Evolutionary conservation across 2,113 vertebrate species (phyloP).

Genomic region (Ivindomyrus marchei): DNA sequence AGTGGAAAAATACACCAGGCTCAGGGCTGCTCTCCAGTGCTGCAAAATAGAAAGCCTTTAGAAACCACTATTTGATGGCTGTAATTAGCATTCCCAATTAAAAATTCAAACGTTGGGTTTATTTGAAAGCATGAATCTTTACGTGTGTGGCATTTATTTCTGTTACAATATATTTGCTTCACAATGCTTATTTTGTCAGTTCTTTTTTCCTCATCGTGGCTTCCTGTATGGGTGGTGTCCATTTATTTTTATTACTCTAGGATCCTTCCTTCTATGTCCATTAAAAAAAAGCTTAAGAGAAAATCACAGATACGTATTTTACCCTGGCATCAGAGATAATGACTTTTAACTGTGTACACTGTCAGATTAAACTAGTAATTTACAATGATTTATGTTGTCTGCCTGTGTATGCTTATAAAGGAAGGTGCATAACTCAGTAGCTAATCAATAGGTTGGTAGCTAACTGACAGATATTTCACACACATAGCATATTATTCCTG

Average conservation of each 20-base stretch:
- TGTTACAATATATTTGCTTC: slow-evolving; percentile 98
- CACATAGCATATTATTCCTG: background rate
- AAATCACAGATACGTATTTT: slow-evolving; percentile 15
- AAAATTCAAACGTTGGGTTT: slow-evolving; percentile 99
- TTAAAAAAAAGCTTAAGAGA: background rate
- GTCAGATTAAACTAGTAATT: slow-evolving; percentile 22
- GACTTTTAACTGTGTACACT: slow-evolving; percentile 14
- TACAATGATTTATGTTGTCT: slow-evolving; percentile 16
- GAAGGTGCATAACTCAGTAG: background rate
- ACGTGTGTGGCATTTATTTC: slow-evolving; percentile 89
- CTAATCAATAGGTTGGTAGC: background rate
- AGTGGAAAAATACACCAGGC: slow-evolving; percentile 97
- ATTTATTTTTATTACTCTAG: background rate
- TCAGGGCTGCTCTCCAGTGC: slow-evolving; percentile 82
- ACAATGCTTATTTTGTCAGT: slow-evolving; percentile 83
- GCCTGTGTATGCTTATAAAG: background rate
- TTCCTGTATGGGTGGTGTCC: background rate
- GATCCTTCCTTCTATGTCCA: background rate
- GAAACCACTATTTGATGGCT: slow-evolving; percentile 96
- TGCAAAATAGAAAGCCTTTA: slow-evolving; percentile 89
- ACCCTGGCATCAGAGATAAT: background rate
- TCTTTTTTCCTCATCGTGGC: slow-evolving; percentile 39
- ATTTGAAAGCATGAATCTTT: slow-evolving; percentile 99
- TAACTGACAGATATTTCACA: background rate
- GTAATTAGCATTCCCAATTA: slow-evolving; percentile 99